Percentiles rank a stretch among this genome's conserved stretches.
Evolutionary conservation across 2,888 invertebrate species (phyloP).

Genomic region (Pterostichus madidus): DNA sequence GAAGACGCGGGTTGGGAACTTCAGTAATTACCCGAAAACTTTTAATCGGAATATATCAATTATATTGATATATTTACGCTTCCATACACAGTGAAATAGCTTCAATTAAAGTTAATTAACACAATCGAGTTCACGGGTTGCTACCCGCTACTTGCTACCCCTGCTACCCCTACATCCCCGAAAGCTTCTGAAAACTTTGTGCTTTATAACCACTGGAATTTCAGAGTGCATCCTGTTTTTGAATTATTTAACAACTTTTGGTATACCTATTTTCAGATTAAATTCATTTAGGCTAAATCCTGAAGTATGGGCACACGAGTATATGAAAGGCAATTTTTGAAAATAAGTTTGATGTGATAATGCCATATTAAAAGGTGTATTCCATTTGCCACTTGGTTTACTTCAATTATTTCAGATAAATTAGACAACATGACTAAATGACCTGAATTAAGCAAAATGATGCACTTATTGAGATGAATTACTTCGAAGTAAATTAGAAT

Average conservation of each 20-base stretch:
- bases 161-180: not conserved
- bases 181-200: not conserved
- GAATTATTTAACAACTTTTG: conserved; percentile 12
- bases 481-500: no score
- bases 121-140: conserved; percentile 49
- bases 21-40: conserved; percentile 54
- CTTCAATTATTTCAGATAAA: no score
- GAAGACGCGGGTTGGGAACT: conserved; percentile 45
- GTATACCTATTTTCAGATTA: not conserved
- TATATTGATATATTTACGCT: conserved; percentile 56
- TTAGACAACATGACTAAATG: no score
- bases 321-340: no score
- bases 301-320: no score
- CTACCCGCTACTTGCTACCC: conserved; percentile 10
- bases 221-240: conserved; percentile 27
- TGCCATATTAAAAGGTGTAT: no score
- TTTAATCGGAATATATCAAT: conserved; percentile 62
- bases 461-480: no score
- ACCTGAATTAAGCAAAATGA: no score
- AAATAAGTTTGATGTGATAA: no score
- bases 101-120: conserved; percentile 63
- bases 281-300: no score
- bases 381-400: no score
- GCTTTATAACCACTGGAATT: conserved; percentile 19
- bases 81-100: conserved; percentile 54